A percentile compares a stretch with the other conserved stretches of the same genome.
phyloP scores from a whole-genome alignment of 2,888 invertebrate genomes.

The Napeogenes inachia region DNA sequence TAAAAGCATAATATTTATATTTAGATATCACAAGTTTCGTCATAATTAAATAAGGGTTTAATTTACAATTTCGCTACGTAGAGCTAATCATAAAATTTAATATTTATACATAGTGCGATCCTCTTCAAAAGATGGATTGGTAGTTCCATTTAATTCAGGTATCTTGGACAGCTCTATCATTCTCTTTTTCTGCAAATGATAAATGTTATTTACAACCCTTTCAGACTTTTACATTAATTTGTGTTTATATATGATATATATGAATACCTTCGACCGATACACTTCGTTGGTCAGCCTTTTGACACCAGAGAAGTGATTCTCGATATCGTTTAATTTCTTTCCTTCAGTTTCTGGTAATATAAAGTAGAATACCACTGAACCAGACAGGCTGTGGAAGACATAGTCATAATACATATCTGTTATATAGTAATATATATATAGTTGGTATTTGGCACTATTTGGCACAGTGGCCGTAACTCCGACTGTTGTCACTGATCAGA shows the following conservation, averaged over 20 bases:
- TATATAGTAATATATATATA: too few relatives aligned
- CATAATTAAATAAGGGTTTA: too few relatives aligned
- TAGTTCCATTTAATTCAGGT: constrained; percentile 48
- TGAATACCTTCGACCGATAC: constrained; percentile 54
- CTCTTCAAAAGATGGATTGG: constrained; percentile 53
- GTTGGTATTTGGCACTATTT: too few relatives aligned
- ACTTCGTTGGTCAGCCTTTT: constrained; percentile 70
- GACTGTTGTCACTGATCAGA: too few relatives aligned
- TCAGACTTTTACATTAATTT: background rate
- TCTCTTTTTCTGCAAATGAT: constrained; percentile 43
- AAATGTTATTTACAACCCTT: background rate
- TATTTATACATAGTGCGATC: constrained; percentile 32
- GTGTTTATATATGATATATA: background rate
- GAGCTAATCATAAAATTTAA: too few relatives aligned
- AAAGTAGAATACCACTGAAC: constrained; percentile 81
- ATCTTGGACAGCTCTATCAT: constrained; percentile 42
- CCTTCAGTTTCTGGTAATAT: constrained; percentile 90
- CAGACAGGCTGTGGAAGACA: constrained; percentile 70
- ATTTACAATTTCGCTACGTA: too few relatives aligned
- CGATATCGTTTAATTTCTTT: constrained; percentile 83
- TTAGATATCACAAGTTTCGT: too few relatives aligned
- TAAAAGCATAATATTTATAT: too few relatives aligned
- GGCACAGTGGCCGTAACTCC: too few relatives aligned
- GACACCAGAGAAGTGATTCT: constrained; percentile 81
- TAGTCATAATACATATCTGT: background rate